phyloP scores from a whole-genome alignment of 1,140 invertebrate species.

The Halesus radiatus region DNA sequence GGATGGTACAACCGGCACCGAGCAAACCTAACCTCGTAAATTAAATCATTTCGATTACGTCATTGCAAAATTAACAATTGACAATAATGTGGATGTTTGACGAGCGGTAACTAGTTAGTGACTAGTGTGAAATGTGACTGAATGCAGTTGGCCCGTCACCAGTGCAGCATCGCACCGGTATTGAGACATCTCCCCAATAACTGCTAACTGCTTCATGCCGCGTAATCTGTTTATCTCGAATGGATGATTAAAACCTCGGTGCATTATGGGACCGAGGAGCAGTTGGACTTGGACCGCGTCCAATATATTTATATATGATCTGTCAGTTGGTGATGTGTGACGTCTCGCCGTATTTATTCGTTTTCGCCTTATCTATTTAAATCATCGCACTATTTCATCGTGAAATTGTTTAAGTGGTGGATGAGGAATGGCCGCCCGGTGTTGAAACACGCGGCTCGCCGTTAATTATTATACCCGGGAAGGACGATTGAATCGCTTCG shows the following conservation, averaged over 20 bases:
- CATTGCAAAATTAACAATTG: too few species aligned
- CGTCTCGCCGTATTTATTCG: constrained; percentile 43
- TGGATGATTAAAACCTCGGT: constrained; percentile 42
- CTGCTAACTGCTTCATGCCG: not conserved
- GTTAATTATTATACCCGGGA: not conserved
- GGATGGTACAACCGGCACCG: too few species aligned
- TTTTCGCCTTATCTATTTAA: constrained; percentile 49
- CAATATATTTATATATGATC: constrained; percentile 41
- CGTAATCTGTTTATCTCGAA: constrained; percentile 1
- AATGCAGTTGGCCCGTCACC: too few species aligned
- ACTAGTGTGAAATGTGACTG: too few species aligned
- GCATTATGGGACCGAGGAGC: constrained; percentile 31
- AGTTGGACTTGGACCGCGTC: constrained; percentile 10
- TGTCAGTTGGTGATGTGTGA: constrained; percentile 36
- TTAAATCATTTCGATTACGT: too few species aligned
- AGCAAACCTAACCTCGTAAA: too few species aligned
- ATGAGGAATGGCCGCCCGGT: constrained; percentile 41
- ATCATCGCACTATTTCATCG: constrained; percentile 46
- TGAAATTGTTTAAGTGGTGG: constrained; percentile 42
- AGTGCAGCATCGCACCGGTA: not conserved
- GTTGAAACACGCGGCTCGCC: constrained; percentile 24
- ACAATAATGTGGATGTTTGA: too few species aligned
- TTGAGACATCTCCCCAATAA: constrained; percentile 2
- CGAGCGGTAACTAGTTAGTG: too few species aligned
- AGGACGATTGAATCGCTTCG: not conserved